These are phyloP conservation scores for Clupea harengus DNA, from an alignment of 2,113 vertebrate species.

Conservation along the genomic window DNA sequence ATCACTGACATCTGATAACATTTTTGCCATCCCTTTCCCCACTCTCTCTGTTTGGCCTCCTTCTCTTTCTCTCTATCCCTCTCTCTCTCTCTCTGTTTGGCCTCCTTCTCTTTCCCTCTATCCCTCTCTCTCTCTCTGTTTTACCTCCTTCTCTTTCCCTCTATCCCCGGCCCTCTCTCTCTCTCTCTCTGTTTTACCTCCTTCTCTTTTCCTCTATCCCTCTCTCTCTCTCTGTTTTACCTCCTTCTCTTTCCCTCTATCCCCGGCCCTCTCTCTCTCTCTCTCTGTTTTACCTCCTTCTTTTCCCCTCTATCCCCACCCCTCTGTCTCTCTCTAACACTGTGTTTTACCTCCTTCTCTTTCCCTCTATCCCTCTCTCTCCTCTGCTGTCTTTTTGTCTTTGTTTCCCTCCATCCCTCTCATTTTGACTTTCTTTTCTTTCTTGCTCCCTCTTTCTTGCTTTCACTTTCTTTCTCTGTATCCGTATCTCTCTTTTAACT, in stretches of 20 bases:
- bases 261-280: neutral
- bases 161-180: neutral
- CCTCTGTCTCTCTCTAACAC: too few relatives aligned
- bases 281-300: neutral
- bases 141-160: neutral
- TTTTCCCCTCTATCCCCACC: neutral
- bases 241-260: too few relatives aligned
- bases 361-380: neutral
- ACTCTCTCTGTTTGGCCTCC: neutral
- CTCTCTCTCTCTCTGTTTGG: neutral
- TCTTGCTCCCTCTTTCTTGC: neutral
- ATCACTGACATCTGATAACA: conserved; percentile 8
- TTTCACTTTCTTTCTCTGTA: neutral
- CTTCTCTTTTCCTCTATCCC: neutral
- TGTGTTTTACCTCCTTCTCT: neutral
- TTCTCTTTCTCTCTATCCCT: neutral
- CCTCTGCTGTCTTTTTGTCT: too few relatives aligned
- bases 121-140: too few relatives aligned
- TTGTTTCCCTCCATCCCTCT: neutral
- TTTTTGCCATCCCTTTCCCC: neutral
- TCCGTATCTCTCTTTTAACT: too few relatives aligned
- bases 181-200: neutral
- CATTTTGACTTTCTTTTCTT: neutral
- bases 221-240: too few relatives aligned
- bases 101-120: neutral